phyloP scores from a whole-genome alignment of 2,888 invertebrate genomes.

The Colostygia pectinataria region DNA sequence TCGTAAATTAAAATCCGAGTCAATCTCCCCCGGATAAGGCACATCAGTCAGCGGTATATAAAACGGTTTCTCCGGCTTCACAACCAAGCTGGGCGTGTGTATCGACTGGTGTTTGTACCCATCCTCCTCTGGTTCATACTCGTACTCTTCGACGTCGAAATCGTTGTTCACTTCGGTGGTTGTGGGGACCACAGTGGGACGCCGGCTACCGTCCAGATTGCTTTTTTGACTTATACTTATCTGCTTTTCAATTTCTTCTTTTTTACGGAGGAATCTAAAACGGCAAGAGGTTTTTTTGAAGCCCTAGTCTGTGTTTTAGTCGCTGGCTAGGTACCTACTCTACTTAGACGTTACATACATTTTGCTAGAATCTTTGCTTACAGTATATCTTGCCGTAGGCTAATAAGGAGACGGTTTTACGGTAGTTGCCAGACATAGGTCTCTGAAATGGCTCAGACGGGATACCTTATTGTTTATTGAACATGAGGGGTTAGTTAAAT shows the following conservation, averaged over 20 bases:
- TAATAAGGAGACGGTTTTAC: no score
- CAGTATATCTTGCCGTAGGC: no score
- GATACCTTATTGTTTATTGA: no score
- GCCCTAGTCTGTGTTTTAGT: no score
- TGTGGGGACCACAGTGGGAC: slow-evolving; percentile 16
- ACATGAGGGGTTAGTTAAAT: no score
- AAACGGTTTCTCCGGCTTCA: slow-evolving; percentile 50
- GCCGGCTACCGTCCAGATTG: slow-evolving; percentile 30
- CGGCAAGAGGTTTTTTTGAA: neutral
- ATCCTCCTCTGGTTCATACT: slow-evolving; percentile 49
- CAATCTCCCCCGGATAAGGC: slow-evolving; percentile 64
- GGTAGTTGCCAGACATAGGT: no score
- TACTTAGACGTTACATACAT: no score
- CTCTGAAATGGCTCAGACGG: no score
- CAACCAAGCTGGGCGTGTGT: slow-evolving; percentile 35
- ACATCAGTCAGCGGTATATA: slow-evolving; percentile 69
- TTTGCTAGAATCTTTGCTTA: no score
- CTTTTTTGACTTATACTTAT: slow-evolving; percentile 45
- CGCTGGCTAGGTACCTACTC: no score
- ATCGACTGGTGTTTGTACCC: slow-evolving; percentile 48
- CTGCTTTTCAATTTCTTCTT: slow-evolving; percentile 60
- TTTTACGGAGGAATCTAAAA: slow-evolving; percentile 37
- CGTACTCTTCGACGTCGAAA: slow-evolving; percentile 58
- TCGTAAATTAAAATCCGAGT: slow-evolving; percentile 64
- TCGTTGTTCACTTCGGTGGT: slow-evolving; percentile 52